These are phyloP conservation scores for Ormyrus labotus DNA, from an alignment of 2,888 invertebrate genomes.

Conservation along the genomic window DNA sequence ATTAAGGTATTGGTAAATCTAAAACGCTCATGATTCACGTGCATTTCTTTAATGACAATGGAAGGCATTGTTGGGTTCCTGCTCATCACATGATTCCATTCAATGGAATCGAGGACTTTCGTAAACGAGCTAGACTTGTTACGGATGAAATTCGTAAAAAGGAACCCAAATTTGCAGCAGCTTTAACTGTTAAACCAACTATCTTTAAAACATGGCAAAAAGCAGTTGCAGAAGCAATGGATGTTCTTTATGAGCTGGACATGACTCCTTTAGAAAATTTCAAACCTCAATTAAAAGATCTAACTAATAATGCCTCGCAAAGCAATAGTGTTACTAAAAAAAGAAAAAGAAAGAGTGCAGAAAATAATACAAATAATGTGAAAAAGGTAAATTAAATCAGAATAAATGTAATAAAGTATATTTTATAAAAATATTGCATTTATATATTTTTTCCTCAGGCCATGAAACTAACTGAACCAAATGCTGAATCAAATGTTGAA, in stretches of 20 bases:
- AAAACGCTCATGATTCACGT: conserved; percentile 57
- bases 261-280: conserved; percentile 48
- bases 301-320: conserved; percentile 33
- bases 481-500: conserved; percentile 19
- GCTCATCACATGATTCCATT: conserved; percentile 58
- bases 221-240: conserved; percentile 58
- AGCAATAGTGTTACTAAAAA: conserved; percentile 34
- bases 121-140: conserved; percentile 49
- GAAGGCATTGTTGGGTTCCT: conserved; percentile 58
- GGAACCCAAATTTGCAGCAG: conserved; percentile 58
- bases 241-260: conserved; percentile 55
- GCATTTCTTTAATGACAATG: conserved; percentile 57
- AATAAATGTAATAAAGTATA: neutral
- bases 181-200: conserved; percentile 52
- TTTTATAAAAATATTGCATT: conserved; percentile 7
- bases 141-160: conserved; percentile 53
- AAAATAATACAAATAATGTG: conserved; percentile 7
- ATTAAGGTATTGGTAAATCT: conserved; percentile 51
- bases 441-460: conserved; percentile 25
- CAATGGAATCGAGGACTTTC: conserved; percentile 56
- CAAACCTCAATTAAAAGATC: conserved; percentile 45
- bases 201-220: conserved; percentile 57
- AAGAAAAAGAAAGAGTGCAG: conserved; percentile 49
- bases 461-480: conserved; percentile 10
- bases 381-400: conserved; percentile 45